phyloP scores from a whole-genome alignment of 2,888 invertebrate genomes.

The Chloromyia formosa region DNA sequence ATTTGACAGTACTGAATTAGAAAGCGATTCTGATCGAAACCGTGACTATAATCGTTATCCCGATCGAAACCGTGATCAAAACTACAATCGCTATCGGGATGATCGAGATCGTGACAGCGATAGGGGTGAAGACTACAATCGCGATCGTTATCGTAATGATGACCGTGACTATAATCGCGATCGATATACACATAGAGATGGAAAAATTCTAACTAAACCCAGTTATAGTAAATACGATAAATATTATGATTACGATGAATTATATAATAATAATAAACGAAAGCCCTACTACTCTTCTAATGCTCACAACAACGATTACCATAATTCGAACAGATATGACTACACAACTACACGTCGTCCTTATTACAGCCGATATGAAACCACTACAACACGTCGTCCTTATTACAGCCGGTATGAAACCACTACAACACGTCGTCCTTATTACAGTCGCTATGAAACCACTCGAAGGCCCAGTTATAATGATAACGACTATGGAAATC shows the following conservation, averaged over 20 bases:
- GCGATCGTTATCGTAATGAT: slow-evolving; percentile 1
- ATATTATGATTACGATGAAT: slow-evolving; percentile 26
- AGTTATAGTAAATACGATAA: slow-evolving; percentile 23
- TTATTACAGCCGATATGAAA: slow-evolving; percentile 39
- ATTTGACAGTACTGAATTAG: slow-evolving; percentile 61
- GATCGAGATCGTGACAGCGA: background rate
- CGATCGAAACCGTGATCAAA: slow-evolving; percentile 53
- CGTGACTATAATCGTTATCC: slow-evolving; percentile 34
- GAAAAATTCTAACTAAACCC: slow-evolving; percentile 27
- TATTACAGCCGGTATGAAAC: slow-evolving; percentile 3
- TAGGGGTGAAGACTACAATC: background rate
- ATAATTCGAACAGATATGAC: slow-evolving; percentile 14
- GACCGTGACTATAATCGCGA: slow-evolving; percentile 48
- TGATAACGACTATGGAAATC: slow-evolving; percentile 39
- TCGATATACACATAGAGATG: slow-evolving; percentile 50
- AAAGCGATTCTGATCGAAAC: background rate
- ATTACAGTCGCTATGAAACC: slow-evolving; percentile 39
- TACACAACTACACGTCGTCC: slow-evolving; percentile 42
- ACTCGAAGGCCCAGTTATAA: slow-evolving; percentile 28
- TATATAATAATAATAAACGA: background rate
- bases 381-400: slow-evolving; percentile 20
- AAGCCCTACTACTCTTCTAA: slow-evolving; percentile 27
- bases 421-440: slow-evolving; percentile 12
- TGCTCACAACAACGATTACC: slow-evolving; percentile 4
- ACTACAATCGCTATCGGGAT: slow-evolving; percentile 54